Evolutionary conservation across 2,113 vertebrate genomes (phyloP).

Genomic region (Centropus unirufus): DNA sequence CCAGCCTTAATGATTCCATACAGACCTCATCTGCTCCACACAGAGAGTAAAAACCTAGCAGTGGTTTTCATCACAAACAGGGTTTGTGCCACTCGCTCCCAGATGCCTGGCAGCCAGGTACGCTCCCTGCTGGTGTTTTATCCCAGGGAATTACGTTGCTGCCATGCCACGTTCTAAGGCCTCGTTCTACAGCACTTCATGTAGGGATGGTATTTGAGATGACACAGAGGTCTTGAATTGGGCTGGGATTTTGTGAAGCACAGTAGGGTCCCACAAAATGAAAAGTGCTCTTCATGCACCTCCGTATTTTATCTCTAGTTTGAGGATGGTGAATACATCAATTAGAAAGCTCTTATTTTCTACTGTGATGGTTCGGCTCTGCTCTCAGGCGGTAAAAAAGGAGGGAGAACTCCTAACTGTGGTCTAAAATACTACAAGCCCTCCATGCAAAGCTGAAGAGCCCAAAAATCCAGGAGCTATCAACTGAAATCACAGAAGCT

Average conservation of each 20-base stretch:
- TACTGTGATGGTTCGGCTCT: background rate
- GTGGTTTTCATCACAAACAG: background rate
- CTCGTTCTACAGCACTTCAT: background rate
- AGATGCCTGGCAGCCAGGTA: background rate
- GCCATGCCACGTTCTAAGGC: accelerated
- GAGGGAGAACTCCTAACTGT: background rate
- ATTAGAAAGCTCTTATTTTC: background rate
- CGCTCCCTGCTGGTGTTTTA: background rate
- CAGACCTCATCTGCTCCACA: background rate
- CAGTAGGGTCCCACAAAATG: background rate
- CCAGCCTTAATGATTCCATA: too few species aligned
- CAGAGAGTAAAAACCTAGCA: background rate
- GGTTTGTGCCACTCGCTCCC: background rate
- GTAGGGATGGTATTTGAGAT: background rate
- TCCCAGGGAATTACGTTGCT: background rate
- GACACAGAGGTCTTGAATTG: background rate
- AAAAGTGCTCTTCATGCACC: background rate
- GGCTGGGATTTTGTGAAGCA: background rate
- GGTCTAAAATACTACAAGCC: background rate
- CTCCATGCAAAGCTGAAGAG: background rate
- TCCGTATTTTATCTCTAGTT: background rate
- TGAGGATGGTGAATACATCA: background rate
- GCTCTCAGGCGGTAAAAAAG: background rate
- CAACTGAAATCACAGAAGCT: background rate
- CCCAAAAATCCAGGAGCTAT: background rate